Conservation (phyloP, 2,797 vertebrate species). For the Pseudotriccus pelzelni region DNA sequence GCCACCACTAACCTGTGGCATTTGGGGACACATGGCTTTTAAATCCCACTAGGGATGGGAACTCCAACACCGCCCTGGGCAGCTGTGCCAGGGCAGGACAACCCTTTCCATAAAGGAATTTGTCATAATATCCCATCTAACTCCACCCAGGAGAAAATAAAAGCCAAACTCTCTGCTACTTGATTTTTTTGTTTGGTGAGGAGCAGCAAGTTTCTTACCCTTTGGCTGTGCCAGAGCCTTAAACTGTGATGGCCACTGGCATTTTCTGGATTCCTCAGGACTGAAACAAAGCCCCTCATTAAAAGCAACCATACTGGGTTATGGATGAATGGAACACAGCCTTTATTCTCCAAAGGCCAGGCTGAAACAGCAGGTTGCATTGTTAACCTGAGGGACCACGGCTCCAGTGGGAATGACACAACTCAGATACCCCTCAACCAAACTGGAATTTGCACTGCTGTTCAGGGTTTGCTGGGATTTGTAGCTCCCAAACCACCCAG, state of each 20-base stretch:
- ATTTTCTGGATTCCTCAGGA: rapidly evolving
- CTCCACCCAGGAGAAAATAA: not conserved
- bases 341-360: not conserved
- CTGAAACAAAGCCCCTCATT: not conserved
- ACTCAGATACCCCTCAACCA: not conserved
- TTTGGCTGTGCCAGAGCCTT: not conserved
- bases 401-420: rapidly evolving
- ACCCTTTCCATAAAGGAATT: rapidly evolving
- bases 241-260: rapidly evolving
- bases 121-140: not conserved
- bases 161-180: not conserved
- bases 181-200: not conserved
- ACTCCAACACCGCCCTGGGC: not conserved
- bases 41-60: not conserved
- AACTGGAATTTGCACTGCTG: not conserved
- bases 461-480: not conserved
- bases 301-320: not conserved
- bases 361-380: not conserved
- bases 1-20: not conserved
- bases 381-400: not conserved
- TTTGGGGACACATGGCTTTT: rapidly evolving
- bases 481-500: not conserved
- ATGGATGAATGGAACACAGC: not conserved
- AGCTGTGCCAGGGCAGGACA: not conserved
- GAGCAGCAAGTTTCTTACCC: not conserved